A percentile compares a stretch with the other conserved stretches of the same genome.
Evolutionary conservation across 2,797 vertebrate species (phyloP).

Genomic region (Falco berigora): DNA sequence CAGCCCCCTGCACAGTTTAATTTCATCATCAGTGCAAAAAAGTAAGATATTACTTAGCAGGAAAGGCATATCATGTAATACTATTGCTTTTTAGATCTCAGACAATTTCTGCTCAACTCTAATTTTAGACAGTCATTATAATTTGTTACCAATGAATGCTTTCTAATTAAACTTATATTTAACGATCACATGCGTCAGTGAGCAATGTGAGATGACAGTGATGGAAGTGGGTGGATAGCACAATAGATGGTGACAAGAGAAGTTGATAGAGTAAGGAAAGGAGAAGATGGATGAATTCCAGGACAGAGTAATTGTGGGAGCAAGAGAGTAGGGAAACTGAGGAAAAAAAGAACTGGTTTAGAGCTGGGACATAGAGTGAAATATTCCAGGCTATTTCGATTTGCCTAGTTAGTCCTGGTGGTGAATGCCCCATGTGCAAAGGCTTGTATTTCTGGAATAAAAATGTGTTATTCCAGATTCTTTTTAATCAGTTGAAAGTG

Average conservation of each 20-base stretch:
- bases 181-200: slow-evolving; percentile 34
- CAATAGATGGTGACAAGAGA: slow-evolving; percentile 34
- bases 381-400: background rate
- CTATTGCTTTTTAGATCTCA: slow-evolving; percentile 20
- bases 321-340: background rate
- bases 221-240: slow-evolving; percentile 21
- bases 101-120: slow-evolving; percentile 37
- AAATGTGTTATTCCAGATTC: background rate
- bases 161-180: slow-evolving; percentile 50
- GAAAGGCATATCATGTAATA: slow-evolving; percentile 7
- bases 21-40: slow-evolving; percentile 27
- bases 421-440: background rate
- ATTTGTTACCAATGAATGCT: slow-evolving; percentile 52
- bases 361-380: background rate
- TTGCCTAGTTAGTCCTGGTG: background rate
- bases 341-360: background rate
- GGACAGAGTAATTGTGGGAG: background rate
- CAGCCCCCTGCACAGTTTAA: background rate
- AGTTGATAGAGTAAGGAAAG: background rate
- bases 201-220: slow-evolving; percentile 33
- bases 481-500: background rate
- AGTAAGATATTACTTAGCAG: slow-evolving; percentile 18
- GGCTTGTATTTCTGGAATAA: background rate
- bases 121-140: slow-evolving; percentile 46
- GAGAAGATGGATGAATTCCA: background rate